Conservation (phyloP, 2,888 invertebrate genomes). For the Galeruca laticollis region DNA sequence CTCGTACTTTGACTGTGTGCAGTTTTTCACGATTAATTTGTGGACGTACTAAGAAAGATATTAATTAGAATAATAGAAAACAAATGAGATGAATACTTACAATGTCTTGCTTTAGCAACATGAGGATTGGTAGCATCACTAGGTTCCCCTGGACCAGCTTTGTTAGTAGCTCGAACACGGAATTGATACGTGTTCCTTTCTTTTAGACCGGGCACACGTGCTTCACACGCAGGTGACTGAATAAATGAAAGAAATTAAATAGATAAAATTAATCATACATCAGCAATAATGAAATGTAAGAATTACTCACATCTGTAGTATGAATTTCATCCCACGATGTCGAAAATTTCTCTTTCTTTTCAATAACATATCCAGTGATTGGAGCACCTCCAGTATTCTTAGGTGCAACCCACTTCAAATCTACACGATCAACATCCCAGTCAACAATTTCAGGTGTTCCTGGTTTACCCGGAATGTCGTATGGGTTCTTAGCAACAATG, state of each 20-base stretch:
- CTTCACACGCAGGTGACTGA: constrained; percentile 82
- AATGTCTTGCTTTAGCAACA: constrained; percentile 86
- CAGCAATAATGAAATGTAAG: background rate
- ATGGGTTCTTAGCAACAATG: constrained; percentile 96
- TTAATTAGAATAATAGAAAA: background rate
- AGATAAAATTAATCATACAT: background rate
- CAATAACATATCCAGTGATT: constrained; percentile 88
- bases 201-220: constrained; percentile 85
- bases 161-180: constrained; percentile 94
- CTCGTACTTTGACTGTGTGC: constrained; percentile 87
- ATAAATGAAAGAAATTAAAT: constrained; percentile 46
- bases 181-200: constrained; percentile 96
- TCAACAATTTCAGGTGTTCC: constrained; percentile 88
- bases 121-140: constrained; percentile 91
- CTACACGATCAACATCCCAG: constrained; percentile 90
- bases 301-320: constrained; percentile 73
- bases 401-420: constrained; percentile 86
- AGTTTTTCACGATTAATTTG: constrained; percentile 95
- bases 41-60: constrained; percentile 83
- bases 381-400: constrained; percentile 83
- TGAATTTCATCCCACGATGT: constrained; percentile 85
- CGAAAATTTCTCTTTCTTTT: constrained; percentile 87
- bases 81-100: constrained; percentile 71
- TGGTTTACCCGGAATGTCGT: constrained; percentile 87
- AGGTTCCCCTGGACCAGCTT: constrained; percentile 93